A percentile compares a stretch with the other conserved stretches of the same genome.
Conservation (phyloP, 2,113 vertebrate species). For the Fukomys damarensis region DNA sequence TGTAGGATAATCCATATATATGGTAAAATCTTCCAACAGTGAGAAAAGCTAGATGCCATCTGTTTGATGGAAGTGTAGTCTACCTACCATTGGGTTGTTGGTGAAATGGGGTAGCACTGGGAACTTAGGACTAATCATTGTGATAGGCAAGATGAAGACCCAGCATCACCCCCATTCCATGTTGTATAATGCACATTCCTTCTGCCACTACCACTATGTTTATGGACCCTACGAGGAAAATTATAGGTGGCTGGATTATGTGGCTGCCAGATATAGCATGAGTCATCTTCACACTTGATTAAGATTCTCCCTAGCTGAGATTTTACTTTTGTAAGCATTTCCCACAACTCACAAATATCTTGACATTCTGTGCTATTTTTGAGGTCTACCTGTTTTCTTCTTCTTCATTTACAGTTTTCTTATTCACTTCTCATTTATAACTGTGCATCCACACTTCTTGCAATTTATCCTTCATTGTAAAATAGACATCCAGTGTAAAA, state of each 20-base stretch:
- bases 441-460: rapidly evolving
- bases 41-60: not conserved
- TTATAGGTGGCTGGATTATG: not conserved
- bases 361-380: not conserved
- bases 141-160: not conserved
- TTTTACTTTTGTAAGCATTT: not conserved
- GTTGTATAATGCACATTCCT: no score
- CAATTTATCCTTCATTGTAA: not conserved
- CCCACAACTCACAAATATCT: not conserved
- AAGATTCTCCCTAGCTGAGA: not conserved
- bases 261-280: not conserved
- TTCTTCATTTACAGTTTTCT: not conserved
- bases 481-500: not conserved
- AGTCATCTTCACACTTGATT: conserved; percentile 11
- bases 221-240: not conserved
- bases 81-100: not conserved
- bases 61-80: no score
- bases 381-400: not conserved
- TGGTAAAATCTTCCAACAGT: not conserved
- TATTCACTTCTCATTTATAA: not conserved
- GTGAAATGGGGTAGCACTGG: not conserved
- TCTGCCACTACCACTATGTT: not conserved
- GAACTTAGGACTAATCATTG: not conserved
- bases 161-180: not conserved
- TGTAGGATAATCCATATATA: not conserved